Percentiles rank a stretch among this genome's conserved stretches.
Evolutionary conservation across 2,797 vertebrate genomes (phyloP).

Genomic region (Lerista edwardsae): DNA sequence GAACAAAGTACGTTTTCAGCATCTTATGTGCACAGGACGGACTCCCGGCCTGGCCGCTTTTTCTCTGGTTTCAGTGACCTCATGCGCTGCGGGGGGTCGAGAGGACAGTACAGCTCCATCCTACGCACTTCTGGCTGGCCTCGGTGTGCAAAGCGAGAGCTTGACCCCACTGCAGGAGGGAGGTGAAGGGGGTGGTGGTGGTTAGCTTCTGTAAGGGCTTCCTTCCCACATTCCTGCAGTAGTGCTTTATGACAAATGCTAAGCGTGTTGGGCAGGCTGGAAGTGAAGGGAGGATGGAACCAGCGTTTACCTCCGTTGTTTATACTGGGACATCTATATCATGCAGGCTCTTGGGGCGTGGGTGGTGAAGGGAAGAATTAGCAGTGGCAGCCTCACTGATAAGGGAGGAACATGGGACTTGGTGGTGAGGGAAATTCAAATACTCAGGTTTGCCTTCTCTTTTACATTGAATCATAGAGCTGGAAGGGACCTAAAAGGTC

Average conservation of each 20-base stretch:
- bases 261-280: no score
- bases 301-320: neutral
- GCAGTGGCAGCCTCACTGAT: neutral
- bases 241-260: no score
- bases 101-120: neutral
- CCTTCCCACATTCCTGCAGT: no score
- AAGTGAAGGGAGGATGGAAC: neutral
- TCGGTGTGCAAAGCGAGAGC: neutral
- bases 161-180: accelerated
- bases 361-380: accelerated
- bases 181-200: neutral
- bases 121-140: accelerated
- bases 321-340: no score
- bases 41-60: neutral
- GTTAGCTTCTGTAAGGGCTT: neutral
- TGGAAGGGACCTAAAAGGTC: no score
- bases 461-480: no score
- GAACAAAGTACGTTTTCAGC: slow-evolving; percentile 60
- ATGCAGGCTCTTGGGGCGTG: no score
- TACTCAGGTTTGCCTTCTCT: neutral
- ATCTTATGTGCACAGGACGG: slow-evolving; percentile 18
- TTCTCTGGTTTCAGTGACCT: slow-evolving; percentile 31
- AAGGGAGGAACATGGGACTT: neutral
- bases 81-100: no score
- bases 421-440: neutral